Base-by-base conservation (phyloP, 1,140 invertebrate genomes). In the Pogonus chalceus region DNA sequence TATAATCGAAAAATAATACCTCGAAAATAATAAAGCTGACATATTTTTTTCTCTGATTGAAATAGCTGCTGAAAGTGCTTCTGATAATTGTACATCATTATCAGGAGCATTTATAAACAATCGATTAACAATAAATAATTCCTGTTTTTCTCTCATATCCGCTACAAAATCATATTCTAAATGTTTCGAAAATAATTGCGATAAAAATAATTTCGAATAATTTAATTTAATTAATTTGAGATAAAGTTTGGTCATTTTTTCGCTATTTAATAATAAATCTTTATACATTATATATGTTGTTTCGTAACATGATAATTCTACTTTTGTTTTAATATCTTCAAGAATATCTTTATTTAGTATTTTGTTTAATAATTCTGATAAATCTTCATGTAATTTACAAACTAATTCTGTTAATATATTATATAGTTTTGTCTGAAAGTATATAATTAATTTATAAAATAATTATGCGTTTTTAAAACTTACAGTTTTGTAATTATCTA, bases 401-500 rank as follows among this genome's bases (percentile, higher is more conserved):
- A 20, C 57, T 31, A n/a, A n/a, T 18, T 20, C 26, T 53, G 4
- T 9, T 3, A 20, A 12, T 31, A 7, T 31, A 31, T 31, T 31
- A 31, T 31, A 14, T 14, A 31, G 14, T 31, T 31, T 31, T 31
- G 26, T 31, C 26, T 31, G 26, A 31, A 7, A 14, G 14, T 7
- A 31, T 7, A 31, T 31, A n/a, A n/a, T n/a, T n/a, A n/a, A n/a
- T n/a, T n/a, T n/a, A n/a, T n/a, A n/a, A n/a, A n/a, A n/a, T n/a
- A n/a, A n/a, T n/a, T n/a, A n/a, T n/a, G n/a, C n/a, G n/a, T n/a
- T n/a, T n/a, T n/a, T 18, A 31, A 12, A 24, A 62, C 63, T 64
- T 54, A 68, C 66, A 23, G 60, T 68, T 64, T 65, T 68, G 53
- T 70, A 73, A 61, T 72, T 64, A 55, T 14, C 53, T 51, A 46